Evolutionary conservation across 2,797 vertebrate genomes (phyloP).

Genomic region (Heliangelus exortis): DNA sequence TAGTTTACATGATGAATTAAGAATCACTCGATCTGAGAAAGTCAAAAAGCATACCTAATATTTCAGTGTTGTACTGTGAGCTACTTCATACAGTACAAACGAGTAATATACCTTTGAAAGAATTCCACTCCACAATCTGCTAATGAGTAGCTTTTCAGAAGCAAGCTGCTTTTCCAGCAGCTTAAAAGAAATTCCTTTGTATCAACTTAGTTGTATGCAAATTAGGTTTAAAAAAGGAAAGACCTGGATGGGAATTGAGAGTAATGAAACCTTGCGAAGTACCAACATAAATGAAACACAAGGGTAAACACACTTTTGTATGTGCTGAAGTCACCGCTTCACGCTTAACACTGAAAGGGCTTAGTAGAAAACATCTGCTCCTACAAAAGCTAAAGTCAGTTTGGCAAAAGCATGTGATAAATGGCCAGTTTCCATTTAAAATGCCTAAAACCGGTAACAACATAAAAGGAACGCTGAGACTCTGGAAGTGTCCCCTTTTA

Average conservation of each 20-base stretch:
- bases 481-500: slow-evolving; percentile 11
- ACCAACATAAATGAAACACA: slow-evolving; percentile 12
- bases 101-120: slow-evolving; percentile 30
- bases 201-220: slow-evolving; percentile 63
- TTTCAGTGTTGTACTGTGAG: slow-evolving; percentile 32
- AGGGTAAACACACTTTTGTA: slow-evolving; percentile 49
- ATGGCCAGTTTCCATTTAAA: slow-evolving; percentile 47
- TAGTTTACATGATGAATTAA: slow-evolving; percentile 41
- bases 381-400: slow-evolving; percentile 46
- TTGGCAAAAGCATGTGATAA: slow-evolving; percentile 34
- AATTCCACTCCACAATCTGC: slow-evolving; percentile 26
- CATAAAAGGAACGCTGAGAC: not conserved
- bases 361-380: slow-evolving; percentile 63
- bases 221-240: slow-evolving; percentile 47
- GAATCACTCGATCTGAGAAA: slow-evolving; percentile 44
- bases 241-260: not conserved
- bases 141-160: slow-evolving; percentile 63
- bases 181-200: slow-evolving; percentile 51
- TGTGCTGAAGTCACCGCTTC: slow-evolving; percentile 1
- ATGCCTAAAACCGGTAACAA: slow-evolving; percentile 36
- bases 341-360: slow-evolving; percentile 7
- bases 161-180: slow-evolving; percentile 50
- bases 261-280: slow-evolving; percentile 11
- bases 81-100: not conserved
- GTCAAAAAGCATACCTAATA: slow-evolving; percentile 46